Evolutionary conservation across 53 echinoderm and acorn worm genomes (phyloP).

Genomic region (Mesocentrotus franciscanus): DNA sequence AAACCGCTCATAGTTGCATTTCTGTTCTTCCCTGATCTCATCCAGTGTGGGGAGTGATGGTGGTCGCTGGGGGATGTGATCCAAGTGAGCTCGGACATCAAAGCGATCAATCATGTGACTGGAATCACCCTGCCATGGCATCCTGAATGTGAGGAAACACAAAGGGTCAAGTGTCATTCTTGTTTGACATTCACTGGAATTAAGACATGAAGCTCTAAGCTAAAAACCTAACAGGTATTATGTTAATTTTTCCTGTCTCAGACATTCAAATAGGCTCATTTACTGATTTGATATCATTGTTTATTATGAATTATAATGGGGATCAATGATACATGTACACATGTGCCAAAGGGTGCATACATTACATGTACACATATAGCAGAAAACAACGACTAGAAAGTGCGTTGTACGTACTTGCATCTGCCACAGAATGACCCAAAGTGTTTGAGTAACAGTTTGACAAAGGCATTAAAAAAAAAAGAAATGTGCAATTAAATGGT

Average conservation of each 20-base stretch:
- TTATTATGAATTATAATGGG: too few species aligned
- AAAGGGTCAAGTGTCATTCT: not conserved
- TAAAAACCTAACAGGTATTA: not conserved
- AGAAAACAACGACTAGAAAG: too few species aligned
- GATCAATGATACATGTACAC: too few species aligned
- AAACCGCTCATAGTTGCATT: conserved; percentile 99
- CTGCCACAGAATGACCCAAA: too few species aligned
- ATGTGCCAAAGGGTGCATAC: too few species aligned
- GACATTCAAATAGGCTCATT: not conserved
- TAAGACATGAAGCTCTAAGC: not conserved
- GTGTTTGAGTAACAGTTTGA: too few species aligned
- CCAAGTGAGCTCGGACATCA: conserved; percentile 96
- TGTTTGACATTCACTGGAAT: not conserved
- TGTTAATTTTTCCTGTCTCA: not conserved
- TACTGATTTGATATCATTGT: not conserved
- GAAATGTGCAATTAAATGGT: too few species aligned
- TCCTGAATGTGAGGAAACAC: conserved; percentile 69
- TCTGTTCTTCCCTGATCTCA: conserved; percentile 80
- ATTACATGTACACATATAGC: too few species aligned
- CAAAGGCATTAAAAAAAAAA: too few species aligned
- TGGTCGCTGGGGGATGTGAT: conserved; percentile 82
- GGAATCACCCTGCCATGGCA: conserved; percentile 99
- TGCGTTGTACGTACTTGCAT: too few species aligned
- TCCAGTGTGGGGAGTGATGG: conserved; percentile 74
- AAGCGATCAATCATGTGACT: conserved; percentile 96